Conservation (phyloP, 2,113 vertebrate species). For the Uria lomvia region DNA sequence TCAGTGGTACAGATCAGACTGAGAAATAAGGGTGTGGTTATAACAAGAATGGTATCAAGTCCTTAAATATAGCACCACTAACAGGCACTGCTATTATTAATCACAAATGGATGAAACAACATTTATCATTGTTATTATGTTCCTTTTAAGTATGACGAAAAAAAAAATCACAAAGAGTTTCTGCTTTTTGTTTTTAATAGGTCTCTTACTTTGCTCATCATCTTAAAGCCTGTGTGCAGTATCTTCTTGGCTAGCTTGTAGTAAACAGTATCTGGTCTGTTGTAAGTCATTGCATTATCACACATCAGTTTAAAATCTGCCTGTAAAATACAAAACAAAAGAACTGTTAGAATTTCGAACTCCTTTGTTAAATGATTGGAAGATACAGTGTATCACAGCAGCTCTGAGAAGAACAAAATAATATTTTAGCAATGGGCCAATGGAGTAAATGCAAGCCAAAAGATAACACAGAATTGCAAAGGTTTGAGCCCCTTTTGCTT, state of each 20-base stretch:
- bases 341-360: background rate
- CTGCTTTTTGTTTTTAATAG: background rate
- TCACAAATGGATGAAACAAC: background rate
- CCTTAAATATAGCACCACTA: background rate
- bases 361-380: background rate
- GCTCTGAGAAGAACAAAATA: background rate
- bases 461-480: background rate
- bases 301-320: constrained; percentile 99
- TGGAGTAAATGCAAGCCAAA: background rate
- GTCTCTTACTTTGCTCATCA: constrained; percentile 98
- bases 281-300: constrained; percentile 99
- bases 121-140: background rate
- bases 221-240: constrained; percentile 97
- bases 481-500: background rate
- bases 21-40: background rate
- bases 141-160: background rate
- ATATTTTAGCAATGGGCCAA: background rate
- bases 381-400: background rate
- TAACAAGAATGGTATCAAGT: background rate
- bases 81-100: background rate
- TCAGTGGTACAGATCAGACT: background rate
- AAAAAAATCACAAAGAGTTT: background rate
- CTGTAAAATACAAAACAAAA: constrained; percentile 69
- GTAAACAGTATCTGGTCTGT: constrained; percentile 97
- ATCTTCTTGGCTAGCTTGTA: constrained; percentile 99